Evolutionary conservation across 2,797 vertebrate genomes (phyloP).

Genomic region (Acanthopagrus latus): DNA sequence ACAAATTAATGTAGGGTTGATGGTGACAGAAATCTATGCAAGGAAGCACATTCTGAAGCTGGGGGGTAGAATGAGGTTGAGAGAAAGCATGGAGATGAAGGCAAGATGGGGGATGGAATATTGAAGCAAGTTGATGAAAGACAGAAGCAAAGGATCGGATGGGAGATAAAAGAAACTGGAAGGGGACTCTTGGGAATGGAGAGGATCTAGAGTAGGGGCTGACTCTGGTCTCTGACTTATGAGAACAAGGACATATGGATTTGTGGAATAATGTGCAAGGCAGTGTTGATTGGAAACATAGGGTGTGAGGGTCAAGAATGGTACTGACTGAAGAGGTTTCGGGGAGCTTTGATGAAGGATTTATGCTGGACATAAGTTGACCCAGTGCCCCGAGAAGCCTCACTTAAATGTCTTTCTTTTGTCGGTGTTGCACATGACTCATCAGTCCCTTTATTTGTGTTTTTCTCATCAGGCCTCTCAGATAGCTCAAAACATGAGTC

Average conservation of each 20-base stretch:
- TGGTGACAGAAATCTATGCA: neutral
- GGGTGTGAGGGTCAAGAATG: no score
- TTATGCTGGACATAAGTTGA: conserved; percentile 5
- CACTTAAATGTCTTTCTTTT: conserved; percentile 22
- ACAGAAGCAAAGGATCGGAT: conserved; percentile 37
- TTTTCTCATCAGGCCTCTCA: conserved; percentile 60
- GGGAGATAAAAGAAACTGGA: conserved; percentile 59
- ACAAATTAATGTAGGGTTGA: conserved; percentile 10
- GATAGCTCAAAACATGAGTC: conserved; percentile 75
- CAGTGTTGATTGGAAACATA: neutral
- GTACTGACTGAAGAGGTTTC: no score
- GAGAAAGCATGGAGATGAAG: conserved; percentile 35
- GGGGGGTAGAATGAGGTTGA: conserved; percentile 19
- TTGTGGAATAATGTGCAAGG: neutral
- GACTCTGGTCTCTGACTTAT: conserved; percentile 35
- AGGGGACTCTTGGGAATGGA: conserved; percentile 52
- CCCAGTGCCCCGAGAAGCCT: conserved; percentile 30
- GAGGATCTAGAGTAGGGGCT: conserved; percentile 22
- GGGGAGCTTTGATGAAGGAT: conserved; percentile 10
- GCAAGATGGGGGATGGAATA: conserved; percentile 42
- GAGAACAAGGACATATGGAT: conserved; percentile 18
- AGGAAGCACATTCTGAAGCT: conserved; percentile 17
- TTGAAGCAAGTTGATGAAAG: conserved; percentile 62
- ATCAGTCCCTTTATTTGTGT: conserved; percentile 56
- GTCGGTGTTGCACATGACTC: conserved; percentile 45